Conservation (phyloP, 2,797 vertebrate genomes). For the Amazonetta brasiliensis region DNA sequence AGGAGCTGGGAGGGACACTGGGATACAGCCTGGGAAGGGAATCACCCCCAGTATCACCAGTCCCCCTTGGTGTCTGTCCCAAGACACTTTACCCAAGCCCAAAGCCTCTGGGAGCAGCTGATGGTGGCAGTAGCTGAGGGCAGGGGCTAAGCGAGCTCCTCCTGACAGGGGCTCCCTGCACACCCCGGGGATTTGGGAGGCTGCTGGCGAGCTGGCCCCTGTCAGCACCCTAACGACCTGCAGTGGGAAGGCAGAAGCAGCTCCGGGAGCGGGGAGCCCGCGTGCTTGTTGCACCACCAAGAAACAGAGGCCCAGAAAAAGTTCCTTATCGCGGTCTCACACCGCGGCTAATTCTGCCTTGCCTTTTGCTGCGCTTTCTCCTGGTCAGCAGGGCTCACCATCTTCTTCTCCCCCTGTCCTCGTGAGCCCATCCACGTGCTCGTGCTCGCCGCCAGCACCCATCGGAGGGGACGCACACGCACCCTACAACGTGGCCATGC, state of each 20-base stretch:
- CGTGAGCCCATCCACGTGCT: not conserved
- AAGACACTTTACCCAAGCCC: not conserved
- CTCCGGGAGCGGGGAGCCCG: not conserved
- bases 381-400: constrained; percentile 19
- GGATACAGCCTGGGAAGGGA: not conserved
- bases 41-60: not conserved
- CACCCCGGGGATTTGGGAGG: not conserved
- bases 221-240: constrained; percentile 42
- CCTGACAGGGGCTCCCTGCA: not conserved
- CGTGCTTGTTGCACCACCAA: constrained; percentile 20
- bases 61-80: not conserved
- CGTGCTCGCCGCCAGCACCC: not conserved
- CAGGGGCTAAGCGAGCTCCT: not conserved
- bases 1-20: not conserved
- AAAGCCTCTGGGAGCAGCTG: not conserved
- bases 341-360: not conserved
- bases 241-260: constrained; percentile 22
- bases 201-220: not conserved
- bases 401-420: not conserved
- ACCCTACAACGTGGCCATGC: not conserved
- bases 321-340: constrained; percentile 8
- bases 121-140: not conserved
- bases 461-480: not conserved
- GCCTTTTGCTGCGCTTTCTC: not conserved
- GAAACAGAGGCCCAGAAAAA: not conserved